These are phyloP conservation scores for Channallabes apus DNA, from an alignment of 2,797 vertebrate species.

Conservation along the genomic window DNA sequence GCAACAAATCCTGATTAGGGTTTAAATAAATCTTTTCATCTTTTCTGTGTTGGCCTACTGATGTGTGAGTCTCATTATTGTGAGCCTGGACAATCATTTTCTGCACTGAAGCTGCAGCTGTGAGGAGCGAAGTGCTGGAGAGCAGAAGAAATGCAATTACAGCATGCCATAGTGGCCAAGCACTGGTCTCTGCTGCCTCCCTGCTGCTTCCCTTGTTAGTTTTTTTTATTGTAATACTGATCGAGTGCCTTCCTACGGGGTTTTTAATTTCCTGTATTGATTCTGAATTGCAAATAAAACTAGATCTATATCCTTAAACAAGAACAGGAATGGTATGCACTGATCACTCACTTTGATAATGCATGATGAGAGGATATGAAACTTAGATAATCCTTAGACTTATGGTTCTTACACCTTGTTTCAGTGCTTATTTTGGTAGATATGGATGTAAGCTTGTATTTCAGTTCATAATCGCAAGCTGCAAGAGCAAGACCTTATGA, in stretches of 20 bases:
- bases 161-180: slow-evolving; percentile 4
- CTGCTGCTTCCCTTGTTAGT: slow-evolving; percentile 44
- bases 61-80: slow-evolving; percentile 30
- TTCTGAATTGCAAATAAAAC: slow-evolving; percentile 46
- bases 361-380: slow-evolving; percentile 47
- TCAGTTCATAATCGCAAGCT: slow-evolving; percentile 62
- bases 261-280: slow-evolving; percentile 57
- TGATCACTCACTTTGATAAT: slow-evolving; percentile 47
- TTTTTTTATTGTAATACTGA: slow-evolving; percentile 40
- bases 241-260: slow-evolving; percentile 24
- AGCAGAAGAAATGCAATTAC: slow-evolving; percentile 31
- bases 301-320: slow-evolving; percentile 45
- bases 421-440: slow-evolving; percentile 59
- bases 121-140: slow-evolving; percentile 22
- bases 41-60: slow-evolving; percentile 8
- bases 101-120: neutral
- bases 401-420: slow-evolving; percentile 63
- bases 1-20: neutral
- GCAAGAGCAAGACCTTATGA: slow-evolving; percentile 57
- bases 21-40: slow-evolving; percentile 26
- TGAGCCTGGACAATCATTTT: slow-evolving; percentile 13
- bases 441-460: slow-evolving; percentile 63
- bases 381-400: slow-evolving; percentile 52
- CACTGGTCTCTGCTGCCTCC: slow-evolving; percentile 41
- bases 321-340: slow-evolving; percentile 46